Conservation (phyloP, 2,113 vertebrate genomes). For the Cephalopterus ornatus region DNA sequence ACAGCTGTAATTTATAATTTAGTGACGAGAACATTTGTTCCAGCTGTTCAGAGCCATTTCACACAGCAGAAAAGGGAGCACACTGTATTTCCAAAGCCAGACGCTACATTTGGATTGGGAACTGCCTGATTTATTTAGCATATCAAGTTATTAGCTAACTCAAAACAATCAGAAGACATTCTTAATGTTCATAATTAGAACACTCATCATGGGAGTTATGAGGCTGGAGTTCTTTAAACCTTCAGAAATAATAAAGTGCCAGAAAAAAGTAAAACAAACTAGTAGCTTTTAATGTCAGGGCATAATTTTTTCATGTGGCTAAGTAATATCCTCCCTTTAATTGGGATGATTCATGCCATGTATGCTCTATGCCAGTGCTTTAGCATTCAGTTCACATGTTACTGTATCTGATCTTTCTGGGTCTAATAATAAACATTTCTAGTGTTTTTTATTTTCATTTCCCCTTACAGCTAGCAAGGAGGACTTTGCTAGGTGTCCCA, state of each 20-base stretch:
- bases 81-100: conserved; percentile 32
- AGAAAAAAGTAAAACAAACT: conserved; percentile 29
- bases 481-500: neutral
- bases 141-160: conserved; percentile 47
- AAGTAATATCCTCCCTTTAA: conserved; percentile 22
- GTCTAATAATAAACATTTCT: neutral
- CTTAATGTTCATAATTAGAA: conserved; percentile 63
- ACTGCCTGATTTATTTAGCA: conserved; percentile 52
- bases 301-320: neutral
- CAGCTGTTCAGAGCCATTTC: conserved; percentile 49
- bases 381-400: neutral
- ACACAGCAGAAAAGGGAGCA: neutral
- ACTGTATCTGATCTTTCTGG: neutral
- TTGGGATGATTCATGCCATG: neutral
- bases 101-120: neutral
- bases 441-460: neutral
- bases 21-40: conserved; percentile 56
- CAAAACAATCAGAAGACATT: conserved; percentile 60
- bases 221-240: conserved; percentile 22
- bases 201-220: neutral
- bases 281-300: neutral
- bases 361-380: neutral
- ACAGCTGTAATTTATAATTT: conserved; percentile 70
- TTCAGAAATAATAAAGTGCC: neutral
- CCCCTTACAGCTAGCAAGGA: neutral